Evolutionary conservation across 35 echinoderm and acorn worm species (phyloP), one percentile per base, ranked within the genome.

Genomic region (Anneissia japonica): DNA sequence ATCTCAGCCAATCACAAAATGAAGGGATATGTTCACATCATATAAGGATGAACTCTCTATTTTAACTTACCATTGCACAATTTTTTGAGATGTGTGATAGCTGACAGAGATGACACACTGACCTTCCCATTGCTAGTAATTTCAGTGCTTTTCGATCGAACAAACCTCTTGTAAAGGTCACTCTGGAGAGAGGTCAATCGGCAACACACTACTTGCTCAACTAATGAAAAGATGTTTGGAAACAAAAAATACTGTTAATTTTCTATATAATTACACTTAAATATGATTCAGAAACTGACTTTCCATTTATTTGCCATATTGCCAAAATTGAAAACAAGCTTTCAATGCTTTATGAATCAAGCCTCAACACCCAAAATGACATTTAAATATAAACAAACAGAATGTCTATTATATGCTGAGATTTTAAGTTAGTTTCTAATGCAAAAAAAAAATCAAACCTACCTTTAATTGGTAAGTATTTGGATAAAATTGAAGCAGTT

Each of bases 11-110:
- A n/a, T n/a, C n/a, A n/a, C n/a, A n/a, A n/a, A n/a, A n/a, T n/a
- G n/a, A n/a, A n/a, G n/a, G n/a, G n/a, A n/a, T n/a, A n/a, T n/a
- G n/a, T n/a, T n/a, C n/a, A n/a, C n/a, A n/a, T n/a, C n/a, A n/a
- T n/a, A n/a, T n/a, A n/a, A n/a, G n/a, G n/a, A n/a, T n/a, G n/a
- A n/a, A n/a, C n/a, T n/a, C n/a, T n/a, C n/a, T n/a, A n/a, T n/a
- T n/a, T n/a, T n/a, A n/a, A 97, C 94, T 92, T 83, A 97, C 94
- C 84, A 93, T 97, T 97, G 91, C 94, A 97, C 29, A 97, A 51
- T 88, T 97, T 97, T 85, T 93, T 97, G 37, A 97, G 91, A 73
- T 90, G 91, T 4, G 90, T 92, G 77, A 97, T 97, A 11, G 94
- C 84, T 23, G 94, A 90, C 35, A 97, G 88, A 0, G 94, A 93